A percentile compares a stretch with the other conserved stretches of the same genome.
These are phyloP conservation scores for Pseudochaenichthys georgianus DNA, from an alignment of 2,797 vertebrate species.

Conservation along the genomic window DNA sequence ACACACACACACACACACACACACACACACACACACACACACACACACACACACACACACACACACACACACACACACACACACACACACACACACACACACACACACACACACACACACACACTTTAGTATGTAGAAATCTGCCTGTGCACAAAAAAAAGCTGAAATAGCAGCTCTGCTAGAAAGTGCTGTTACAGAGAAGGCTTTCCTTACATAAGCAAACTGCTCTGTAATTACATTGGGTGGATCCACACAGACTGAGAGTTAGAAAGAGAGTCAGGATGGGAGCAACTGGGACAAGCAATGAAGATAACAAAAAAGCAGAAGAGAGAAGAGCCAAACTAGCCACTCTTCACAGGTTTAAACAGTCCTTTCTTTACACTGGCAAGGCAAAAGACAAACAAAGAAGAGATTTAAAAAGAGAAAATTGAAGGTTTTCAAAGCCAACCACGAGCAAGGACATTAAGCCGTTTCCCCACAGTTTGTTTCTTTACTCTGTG, in stretches of 20 bases:
- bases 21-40: too few species aligned
- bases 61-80: too few species aligned
- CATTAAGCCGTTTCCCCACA: slow-evolving; percentile 65
- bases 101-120: slow-evolving; percentile 19
- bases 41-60: too few species aligned
- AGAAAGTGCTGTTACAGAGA: slow-evolving; percentile 82
- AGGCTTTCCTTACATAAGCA: slow-evolving; percentile 84
- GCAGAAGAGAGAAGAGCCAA: background rate
- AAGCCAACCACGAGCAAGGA: slow-evolving; percentile 50
- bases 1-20: too few species aligned
- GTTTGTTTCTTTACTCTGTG: slow-evolving; percentile 54
- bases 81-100: too few species aligned
- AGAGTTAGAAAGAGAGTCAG: slow-evolving; percentile 52
- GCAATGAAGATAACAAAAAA: slow-evolving; percentile 27
- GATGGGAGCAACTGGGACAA: slow-evolving; percentile 38
- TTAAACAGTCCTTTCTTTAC: slow-evolving; percentile 24
- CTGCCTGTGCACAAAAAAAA: slow-evolving; percentile 53
- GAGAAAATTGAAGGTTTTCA: slow-evolving; percentile 55
- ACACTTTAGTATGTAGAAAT: slow-evolving; percentile 47
- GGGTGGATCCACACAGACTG: slow-evolving; percentile 79
- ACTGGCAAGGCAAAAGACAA: slow-evolving; percentile 4
- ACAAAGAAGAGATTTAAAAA: slow-evolving; percentile 44
- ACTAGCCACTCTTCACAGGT: slow-evolving; percentile 16
- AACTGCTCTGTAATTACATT: slow-evolving; percentile 85
- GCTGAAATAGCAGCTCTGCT: slow-evolving; percentile 75